Evolutionary conservation across 2,888 invertebrate genomes (phyloP), one percentile per base, ranked within the genome.

Genomic region (Graphium colonna): DNA sequence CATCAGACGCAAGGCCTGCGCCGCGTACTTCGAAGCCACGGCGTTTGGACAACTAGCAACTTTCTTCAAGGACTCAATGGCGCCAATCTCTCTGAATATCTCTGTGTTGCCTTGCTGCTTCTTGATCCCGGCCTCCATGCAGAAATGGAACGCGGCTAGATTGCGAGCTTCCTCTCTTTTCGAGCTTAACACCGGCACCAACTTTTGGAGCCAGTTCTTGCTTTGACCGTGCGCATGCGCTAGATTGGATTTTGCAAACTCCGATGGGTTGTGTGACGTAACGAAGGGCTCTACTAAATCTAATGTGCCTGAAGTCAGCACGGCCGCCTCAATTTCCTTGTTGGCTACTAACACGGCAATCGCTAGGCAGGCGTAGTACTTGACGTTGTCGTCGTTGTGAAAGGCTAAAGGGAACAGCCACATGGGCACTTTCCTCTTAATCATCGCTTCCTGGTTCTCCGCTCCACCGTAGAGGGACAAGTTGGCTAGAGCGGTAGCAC

Each of bases 51-150:
- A 98, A 72, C 98, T 97, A 7, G 99, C 99, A 0, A 98, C 97
- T 73, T 95, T 96, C 77, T 98, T 99, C 67, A 99, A 90, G 0
- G 98, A 96, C 68, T 97, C 97, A 59, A 99, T 95, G 0, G 98
- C 98, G 50, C 97, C 97, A 62, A 99, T 98, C 82, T 97, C 97
- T 57, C 94, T 92, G 77, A 98, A 98, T 70, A 98, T 95, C 78
- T 95, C 94, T 0, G 96, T 96, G 60, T 96, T 96, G 3, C 96
- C 96, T 79, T 97, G 97, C 67, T 95, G 95, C 68, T 97, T 96
- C 79, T 99, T 99, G 51, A 99, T 98, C 33, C 97, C 97, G 9
- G 99, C 98, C 83, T 99, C 99, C 98, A 99, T 98, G 74, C 98
- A 98, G 79, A 98, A 96, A 77, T 99, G 99, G 79, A 99, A 99